phyloP scores from a whole-genome alignment of 2,113 vertebrate species.

The Carassius auratus region DNA sequence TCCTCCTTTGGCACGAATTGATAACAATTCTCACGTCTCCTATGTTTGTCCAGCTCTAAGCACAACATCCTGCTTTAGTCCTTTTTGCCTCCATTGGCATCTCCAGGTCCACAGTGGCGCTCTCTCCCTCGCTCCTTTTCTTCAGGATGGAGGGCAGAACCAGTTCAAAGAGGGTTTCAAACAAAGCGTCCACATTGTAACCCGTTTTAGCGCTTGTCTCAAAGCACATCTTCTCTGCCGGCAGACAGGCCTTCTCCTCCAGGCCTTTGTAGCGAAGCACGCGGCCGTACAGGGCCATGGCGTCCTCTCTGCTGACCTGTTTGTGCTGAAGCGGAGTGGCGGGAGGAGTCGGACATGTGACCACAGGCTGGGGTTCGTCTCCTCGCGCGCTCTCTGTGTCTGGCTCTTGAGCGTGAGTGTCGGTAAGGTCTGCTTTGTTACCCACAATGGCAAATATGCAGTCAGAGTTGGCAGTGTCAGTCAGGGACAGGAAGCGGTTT shows the following conservation, averaged over 20 bases:
- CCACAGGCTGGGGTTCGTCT: constrained; percentile 49
- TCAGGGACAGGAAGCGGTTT: constrained; percentile 91
- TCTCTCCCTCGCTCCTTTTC: constrained; percentile 79
- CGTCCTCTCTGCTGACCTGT: constrained; percentile 85
- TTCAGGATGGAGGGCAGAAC: constrained; percentile 84
- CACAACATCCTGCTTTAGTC: constrained; percentile 72
- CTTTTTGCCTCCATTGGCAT: constrained; percentile 68
- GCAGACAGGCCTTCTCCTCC: constrained; percentile 82
- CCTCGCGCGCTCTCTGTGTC: constrained; percentile 45
- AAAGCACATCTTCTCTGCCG: constrained; percentile 92
- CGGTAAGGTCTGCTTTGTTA: constrained; percentile 91
- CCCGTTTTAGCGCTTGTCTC: constrained; percentile 97
- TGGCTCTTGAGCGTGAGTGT: constrained; percentile 60
- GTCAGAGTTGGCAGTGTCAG: constrained; percentile 87
- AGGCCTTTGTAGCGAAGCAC: constrained; percentile 89
- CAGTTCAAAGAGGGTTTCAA: constrained; percentile 92
- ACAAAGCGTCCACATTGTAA: constrained; percentile 88
- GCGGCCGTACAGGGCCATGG: constrained; percentile 82
- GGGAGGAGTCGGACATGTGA: constrained; percentile 57
- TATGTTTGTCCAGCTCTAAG: constrained; percentile 5
- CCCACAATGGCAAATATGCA: constrained; percentile 94
- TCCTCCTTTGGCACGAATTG: neutral
- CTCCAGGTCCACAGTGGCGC: constrained; percentile 83
- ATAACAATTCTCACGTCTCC: neutral
- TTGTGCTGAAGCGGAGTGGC: constrained; percentile 68